Evolutionary conservation across 2,888 invertebrate species (phyloP), one percentile per base, ranked within the genome.

Genomic region (Coelopa pilipes): DNA sequence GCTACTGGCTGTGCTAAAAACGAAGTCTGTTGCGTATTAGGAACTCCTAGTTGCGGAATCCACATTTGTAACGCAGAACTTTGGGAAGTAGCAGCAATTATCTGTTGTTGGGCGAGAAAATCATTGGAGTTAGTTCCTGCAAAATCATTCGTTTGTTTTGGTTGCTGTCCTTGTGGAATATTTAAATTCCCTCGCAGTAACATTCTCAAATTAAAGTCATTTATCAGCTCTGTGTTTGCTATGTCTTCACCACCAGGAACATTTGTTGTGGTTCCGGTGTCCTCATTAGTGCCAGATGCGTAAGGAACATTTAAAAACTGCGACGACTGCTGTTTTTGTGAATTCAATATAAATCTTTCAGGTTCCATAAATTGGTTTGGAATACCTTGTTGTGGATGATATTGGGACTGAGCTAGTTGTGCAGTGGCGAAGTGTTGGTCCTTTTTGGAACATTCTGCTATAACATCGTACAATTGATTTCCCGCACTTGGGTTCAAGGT

Each of bases 141-240:
- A 19, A 55, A 55, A 34, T 53, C 65, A 34, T 13, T 24, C 15
- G 62, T 50, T 34, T 34, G 34, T 34, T 70, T 70, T 34, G 50
- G 11, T 53, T 50, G 50, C n/a, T 47, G 46, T 17, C n/a, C 5
- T 53, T 73, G 73, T 9, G 13, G 57, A 11, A 59, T 34, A 59
- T 65, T 59, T 2, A 66, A 45, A 45, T 76, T 74, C 13, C 84
- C 81, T 7, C 81, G 78, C 65, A 86, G 70, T 72, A 86, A 74
- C 82, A 85, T 83, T 46, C 82, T 78, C 49, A 86, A 80, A 76
- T 84, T 84, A 46, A 82, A 81, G 74, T 85, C 85, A 65, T 82
- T 84, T 12, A 86, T 59, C 13, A 85, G 67, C 46, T 85, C 83
- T 2, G 34, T 34, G 7, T 34, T 34, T 4, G 34, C 34, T 4